Evolutionary conservation across 1,140 invertebrate genomes (phyloP), one percentile per base, ranked within the genome.

Genomic region (Caenorhabditis inopinata): DNA sequence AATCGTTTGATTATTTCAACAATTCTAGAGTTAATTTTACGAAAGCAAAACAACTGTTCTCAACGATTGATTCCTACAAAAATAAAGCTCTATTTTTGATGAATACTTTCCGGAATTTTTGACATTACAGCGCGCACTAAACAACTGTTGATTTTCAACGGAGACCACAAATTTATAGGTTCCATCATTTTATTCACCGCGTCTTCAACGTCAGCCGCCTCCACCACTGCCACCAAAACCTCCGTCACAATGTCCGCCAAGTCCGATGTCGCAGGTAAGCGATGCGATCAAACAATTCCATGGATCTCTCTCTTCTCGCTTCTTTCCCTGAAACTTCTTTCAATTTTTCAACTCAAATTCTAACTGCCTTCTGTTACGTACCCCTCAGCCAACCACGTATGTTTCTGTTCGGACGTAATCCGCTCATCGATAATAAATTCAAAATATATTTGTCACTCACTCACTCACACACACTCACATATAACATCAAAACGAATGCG

Each of bases 181-280:
- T 25, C 83, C 83, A 14, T 83, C 82, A 0, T 83, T 83, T 78
- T 83, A 83, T 53, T 82, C 82, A 3, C 82, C 82, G n/a, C 49
- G 82, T 29, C 82, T 74, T 21, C 46, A 58, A 35, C 76, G 83
- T 38, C 82, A 83, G 45, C 83, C 76, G 25, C 81, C 83, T 14
- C 77, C 78, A 12, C 58, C 58, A 18, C 14, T 82, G 4, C 79
- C 78, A 11, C 81, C 78, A 27, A 82, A 80, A 51, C 81, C 81
- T 29, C 48, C 53, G 35, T 68, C 45, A 74, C 76, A 49, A 27
- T 46, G 76, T 35, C 73, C 49, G 16, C 45, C 32, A 11, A 81
- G 79, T 18, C 79, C 74, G n/a, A 42, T 76, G 53, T 76, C 74
- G 21, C 79, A 81, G 79, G 73, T 81, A 62, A 25, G 27, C 38